These are phyloP conservation scores for Cyrtonyx montezumae DNA, from an alignment of 2,113 vertebrate genomes.

Conservation along the genomic window DNA sequence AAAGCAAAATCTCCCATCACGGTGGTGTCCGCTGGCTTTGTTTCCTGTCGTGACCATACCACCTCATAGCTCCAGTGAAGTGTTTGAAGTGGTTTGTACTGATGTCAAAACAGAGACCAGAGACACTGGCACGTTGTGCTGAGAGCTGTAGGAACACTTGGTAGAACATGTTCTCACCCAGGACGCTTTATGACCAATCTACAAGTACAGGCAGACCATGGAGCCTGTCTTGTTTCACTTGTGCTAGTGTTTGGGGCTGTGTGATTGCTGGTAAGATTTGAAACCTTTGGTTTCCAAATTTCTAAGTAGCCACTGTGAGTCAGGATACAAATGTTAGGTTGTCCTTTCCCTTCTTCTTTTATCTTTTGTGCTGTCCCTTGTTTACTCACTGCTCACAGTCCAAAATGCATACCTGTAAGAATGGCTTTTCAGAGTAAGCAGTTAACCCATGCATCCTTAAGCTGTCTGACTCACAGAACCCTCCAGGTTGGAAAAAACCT, in stretches of 20 bases:
- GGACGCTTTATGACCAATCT: neutral
- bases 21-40: neutral
- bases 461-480: neutral
- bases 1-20: neutral
- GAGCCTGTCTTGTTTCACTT: neutral
- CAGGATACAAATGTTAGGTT: neutral
- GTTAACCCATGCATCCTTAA: neutral
- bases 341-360: neutral
- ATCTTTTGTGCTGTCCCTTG: neutral
- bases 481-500: too few species aligned
- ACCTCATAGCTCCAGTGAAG: neutral
- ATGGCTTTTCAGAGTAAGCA: neutral
- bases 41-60: neutral
- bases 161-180: too few species aligned
- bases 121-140: rapidly evolving
- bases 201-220: too few species aligned
- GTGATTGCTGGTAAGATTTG: too few species aligned
- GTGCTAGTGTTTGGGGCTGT: neutral
- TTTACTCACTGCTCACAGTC: neutral
- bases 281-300: neutral
- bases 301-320: neutral
- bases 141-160: rapidly evolving
- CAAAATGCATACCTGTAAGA: rapidly evolving
- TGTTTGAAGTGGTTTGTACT: rapidly evolving
- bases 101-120: neutral